These are phyloP conservation scores for Ceyx erithaca DNA, from an alignment of 2,797 vertebrate genomes.

Conservation along the genomic window DNA sequence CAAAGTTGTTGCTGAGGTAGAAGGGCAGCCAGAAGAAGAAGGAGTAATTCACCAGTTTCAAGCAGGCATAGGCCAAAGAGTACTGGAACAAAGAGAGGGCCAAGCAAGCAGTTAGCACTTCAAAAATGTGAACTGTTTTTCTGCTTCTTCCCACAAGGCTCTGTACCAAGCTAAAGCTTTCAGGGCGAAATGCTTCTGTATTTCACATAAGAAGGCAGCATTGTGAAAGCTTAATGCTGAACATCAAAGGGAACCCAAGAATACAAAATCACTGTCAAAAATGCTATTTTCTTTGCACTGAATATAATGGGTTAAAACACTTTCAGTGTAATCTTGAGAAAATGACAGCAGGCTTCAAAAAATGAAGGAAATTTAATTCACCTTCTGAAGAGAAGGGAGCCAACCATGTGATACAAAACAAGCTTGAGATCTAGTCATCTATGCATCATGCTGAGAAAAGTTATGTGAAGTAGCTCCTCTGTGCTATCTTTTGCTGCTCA, in stretches of 20 bases:
- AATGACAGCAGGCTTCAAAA: neutral
- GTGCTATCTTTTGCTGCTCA: neutral
- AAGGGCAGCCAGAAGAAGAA: conserved; percentile 99
- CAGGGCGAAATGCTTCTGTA: neutral
- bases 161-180: neutral
- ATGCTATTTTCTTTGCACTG: conserved; percentile 20
- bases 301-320: conserved; percentile 41
- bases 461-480: neutral
- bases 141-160: neutral
- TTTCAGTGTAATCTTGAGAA: neutral
- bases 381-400: neutral
- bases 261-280: conserved; percentile 40
- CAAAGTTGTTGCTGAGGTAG: conserved; percentile 94
- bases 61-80: conserved; percentile 93
- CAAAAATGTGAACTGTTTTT: neutral
- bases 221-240: conserved; percentile 63
- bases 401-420: neutral
- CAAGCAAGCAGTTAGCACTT: neutral
- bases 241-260: conserved; percentile 65
- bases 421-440: neutral
- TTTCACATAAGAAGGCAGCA: neutral
- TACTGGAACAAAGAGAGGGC: conserved; percentile 81
- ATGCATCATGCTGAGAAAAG: conserved; percentile 8
- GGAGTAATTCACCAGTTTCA: conserved; percentile 98
- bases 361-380: neutral